These are phyloP conservation scores for Pseudachorutes palmiensis DNA, from an alignment of 1,140 invertebrate genomes.

Conservation along the genomic window DNA sequence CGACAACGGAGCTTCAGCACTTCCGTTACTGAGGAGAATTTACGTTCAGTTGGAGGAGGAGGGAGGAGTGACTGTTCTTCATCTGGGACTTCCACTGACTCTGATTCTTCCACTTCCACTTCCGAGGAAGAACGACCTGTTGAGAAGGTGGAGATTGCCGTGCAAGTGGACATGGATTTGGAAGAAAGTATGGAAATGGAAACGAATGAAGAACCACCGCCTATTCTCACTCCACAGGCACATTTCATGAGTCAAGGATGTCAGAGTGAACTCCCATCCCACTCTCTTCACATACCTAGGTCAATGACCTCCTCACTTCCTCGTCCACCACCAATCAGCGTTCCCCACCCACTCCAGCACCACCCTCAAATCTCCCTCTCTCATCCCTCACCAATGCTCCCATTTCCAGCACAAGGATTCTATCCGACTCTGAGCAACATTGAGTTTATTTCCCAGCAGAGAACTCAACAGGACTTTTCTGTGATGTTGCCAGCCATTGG, in stretches of 20 bases:
- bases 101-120: not conserved
- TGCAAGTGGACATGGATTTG: conserved; percentile 39
- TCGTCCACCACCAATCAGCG: not conserved
- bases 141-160: conserved; percentile 42
- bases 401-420: not conserved
- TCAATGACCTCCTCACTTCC: not conserved
- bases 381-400: conserved; percentile 8
- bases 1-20: conserved; percentile 1
- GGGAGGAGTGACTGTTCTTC: not conserved
- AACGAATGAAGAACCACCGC: not conserved
- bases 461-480: conserved; percentile 5
- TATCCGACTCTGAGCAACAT: not conserved
- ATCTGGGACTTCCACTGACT: not conserved
- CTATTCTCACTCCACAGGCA: not conserved
- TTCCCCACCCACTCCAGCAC: not conserved
- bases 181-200: conserved; percentile 57
- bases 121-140: conserved; percentile 44
- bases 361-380: not conserved
- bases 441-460: conserved; percentile 6
- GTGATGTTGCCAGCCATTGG: not conserved
- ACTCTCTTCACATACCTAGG: conserved; percentile 7
- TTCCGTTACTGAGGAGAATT: not conserved
- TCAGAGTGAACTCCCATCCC: not conserved
- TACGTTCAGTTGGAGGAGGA: not conserved
- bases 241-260: not conserved